Percentiles rank a stretch among this genome's conserved stretches.
Conservation (phyloP, 2,113 vertebrate genomes). For the Gasterosteus aculeatus region DNA sequence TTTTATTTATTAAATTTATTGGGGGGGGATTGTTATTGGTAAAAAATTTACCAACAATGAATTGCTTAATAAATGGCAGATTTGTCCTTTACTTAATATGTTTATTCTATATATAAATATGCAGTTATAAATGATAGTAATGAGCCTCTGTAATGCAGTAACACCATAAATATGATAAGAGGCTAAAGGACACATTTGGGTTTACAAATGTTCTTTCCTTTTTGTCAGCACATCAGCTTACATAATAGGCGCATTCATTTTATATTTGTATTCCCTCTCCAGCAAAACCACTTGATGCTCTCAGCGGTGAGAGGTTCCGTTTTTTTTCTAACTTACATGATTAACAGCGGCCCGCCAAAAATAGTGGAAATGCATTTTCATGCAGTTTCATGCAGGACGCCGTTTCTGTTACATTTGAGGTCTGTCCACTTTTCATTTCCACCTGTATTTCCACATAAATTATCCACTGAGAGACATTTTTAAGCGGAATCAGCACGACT, state of each 20-base stretch:
- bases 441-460: slow-evolving; percentile 16
- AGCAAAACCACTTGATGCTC: slow-evolving; percentile 11
- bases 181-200: slow-evolving; percentile 1
- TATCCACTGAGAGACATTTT: slow-evolving; percentile 15
- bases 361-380: slow-evolving; percentile 1
- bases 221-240: slow-evolving; percentile 4
- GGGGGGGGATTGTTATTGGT: neutral
- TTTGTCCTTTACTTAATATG: neutral
- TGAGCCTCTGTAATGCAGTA: neutral
- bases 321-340: slow-evolving; percentile 4
- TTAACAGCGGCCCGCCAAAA: neutral
- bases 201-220: neutral
- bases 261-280: neutral
- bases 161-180: slow-evolving; percentile 1
- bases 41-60: neutral
- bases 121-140: neutral
- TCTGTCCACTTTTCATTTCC: neutral
- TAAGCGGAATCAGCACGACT: slow-evolving; percentile 1
- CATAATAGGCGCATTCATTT: slow-evolving; percentile 13
- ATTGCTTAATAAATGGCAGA: slow-evolving; percentile 3
- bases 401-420: neutral
- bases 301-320: neutral
- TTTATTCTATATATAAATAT: neutral
- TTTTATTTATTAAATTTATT: neutral
- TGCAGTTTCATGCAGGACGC: neutral